Percentiles rank a stretch among this genome's conserved stretches.
Evolutionary conservation across 2,113 vertebrate species (phyloP).

Genomic region (Circaetus cinerascens): DNA sequence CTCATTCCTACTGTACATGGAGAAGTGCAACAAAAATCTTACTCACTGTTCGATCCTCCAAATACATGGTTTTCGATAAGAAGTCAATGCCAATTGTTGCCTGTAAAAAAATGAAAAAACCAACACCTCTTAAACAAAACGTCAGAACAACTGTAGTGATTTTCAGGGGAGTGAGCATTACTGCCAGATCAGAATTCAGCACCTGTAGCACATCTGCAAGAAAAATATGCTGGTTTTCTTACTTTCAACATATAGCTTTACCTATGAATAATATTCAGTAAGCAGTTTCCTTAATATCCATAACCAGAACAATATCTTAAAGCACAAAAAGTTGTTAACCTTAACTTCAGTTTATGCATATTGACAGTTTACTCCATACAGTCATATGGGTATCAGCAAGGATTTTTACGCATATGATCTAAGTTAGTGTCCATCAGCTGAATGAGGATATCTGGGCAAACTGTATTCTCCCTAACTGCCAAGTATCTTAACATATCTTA

Average conservation of each 20-base stretch:
- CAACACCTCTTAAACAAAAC: neutral
- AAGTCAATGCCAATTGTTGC: constrained; percentile 99
- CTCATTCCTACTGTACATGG: neutral
- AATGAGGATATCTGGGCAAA: neutral
- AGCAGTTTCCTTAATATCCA: neutral
- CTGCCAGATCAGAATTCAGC: neutral
- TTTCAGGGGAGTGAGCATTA: neutral
- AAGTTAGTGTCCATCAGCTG: fast-evolving
- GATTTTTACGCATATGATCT: neutral
- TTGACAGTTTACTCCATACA: neutral
- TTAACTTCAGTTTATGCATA: neutral
- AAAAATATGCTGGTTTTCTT: neutral
- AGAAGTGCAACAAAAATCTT: constrained; percentile 51
- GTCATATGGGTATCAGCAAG: neutral
- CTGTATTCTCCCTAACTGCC: neutral
- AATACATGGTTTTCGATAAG: constrained; percentile 99
- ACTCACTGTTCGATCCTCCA: constrained; percentile 99
- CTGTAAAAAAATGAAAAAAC: constrained; percentile 68
- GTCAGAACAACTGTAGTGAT: neutral
- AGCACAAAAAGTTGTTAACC: neutral
- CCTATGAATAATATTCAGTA: neutral
- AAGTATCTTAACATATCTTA: neutral
- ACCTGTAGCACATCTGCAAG: neutral
- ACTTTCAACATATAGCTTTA: neutral
- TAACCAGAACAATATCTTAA: neutral